Conservation (phyloP, 2,113 vertebrate genomes). For the Anser cygnoides region DNA sequence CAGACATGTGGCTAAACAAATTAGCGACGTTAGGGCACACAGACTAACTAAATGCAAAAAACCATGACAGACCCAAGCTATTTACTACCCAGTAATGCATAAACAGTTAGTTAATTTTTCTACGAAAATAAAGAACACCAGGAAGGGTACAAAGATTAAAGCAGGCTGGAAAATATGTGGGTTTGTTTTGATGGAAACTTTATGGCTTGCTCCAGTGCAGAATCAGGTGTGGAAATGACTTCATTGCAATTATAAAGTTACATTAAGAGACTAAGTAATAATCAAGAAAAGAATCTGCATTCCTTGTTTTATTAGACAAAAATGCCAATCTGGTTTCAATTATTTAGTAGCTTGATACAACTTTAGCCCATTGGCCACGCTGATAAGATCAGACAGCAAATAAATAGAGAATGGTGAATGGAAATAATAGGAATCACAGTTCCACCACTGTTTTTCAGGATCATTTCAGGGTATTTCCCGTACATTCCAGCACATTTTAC, state of each 20-base stretch:
- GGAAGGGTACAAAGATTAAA: conserved; percentile 5
- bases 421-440: neutral
- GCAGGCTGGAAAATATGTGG: conserved; percentile 43
- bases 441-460: neutral
- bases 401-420: neutral
- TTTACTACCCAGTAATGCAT: neutral
- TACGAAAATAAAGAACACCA: neutral
- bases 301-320: conserved; percentile 41
- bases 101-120: neutral
- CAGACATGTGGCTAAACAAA: neutral
- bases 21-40: neutral
- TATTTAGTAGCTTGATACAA: neutral
- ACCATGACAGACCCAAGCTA: neutral
- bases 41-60: neutral
- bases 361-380: neutral
- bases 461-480: neutral
- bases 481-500: conserved; percentile 12
- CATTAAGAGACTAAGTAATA: neutral
- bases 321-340: neutral
- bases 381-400: conserved; percentile 23
- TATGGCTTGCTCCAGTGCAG: neutral
- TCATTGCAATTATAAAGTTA: neutral
- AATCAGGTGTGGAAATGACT: conserved; percentile 41
- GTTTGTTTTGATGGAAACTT: conserved; percentile 66
- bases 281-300: neutral